These are phyloP conservation scores for Ooceraea biroi DNA, from an alignment of 1,140 invertebrate genomes.

Conservation along the genomic window DNA sequence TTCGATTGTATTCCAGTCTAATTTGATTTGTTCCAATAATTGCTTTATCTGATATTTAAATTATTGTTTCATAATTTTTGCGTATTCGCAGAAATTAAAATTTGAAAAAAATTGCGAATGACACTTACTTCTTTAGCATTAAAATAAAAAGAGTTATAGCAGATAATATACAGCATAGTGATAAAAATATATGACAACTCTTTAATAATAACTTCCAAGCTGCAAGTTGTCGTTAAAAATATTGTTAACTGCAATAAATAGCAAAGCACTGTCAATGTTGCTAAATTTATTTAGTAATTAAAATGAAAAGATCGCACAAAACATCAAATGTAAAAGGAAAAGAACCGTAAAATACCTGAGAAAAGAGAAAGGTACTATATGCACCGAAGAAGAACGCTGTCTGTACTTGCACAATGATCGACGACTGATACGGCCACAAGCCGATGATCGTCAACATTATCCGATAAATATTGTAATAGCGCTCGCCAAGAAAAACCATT, in stretches of 20 bases:
- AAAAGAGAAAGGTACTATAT: neutral
- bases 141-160: constrained; percentile 33
- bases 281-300: neutral
- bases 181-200: constrained; percentile 19
- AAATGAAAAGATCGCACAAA: neutral
- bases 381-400: neutral
- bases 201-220: neutral
- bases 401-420: neutral
- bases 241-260: neutral
- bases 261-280: neutral
- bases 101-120: neutral
- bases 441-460: constrained; percentile 34
- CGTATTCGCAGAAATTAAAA: neutral
- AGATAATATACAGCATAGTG: neutral
- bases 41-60: constrained; percentile 5
- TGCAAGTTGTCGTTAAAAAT: neutral
- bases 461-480: constrained; percentile 17
- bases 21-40: constrained; percentile 25
- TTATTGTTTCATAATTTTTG: neutral
- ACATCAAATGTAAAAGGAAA: neutral
- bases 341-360: constrained; percentile 1
- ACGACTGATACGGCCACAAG: constrained; percentile 44
- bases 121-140: constrained; percentile 20
- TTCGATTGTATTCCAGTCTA: constrained; percentile 13
- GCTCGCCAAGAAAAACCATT: constrained; percentile 27